phyloP scores from a whole-genome alignment of 2,797 vertebrate species.

The Tangara arthus region DNA sequence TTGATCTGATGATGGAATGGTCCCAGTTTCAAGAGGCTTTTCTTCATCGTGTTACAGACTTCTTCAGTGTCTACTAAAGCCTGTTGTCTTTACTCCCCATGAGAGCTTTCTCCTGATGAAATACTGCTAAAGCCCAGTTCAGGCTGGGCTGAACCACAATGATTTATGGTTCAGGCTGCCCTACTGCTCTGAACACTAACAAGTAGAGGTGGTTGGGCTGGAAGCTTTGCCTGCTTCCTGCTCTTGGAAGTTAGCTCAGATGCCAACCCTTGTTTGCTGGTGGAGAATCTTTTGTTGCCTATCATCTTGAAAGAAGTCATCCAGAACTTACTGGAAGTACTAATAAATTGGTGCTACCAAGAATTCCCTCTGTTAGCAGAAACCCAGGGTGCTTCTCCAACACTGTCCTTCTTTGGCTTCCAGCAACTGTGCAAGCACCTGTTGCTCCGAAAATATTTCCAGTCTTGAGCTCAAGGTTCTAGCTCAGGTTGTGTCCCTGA shows the following conservation, averaged over 20 bases:
- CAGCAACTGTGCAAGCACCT: background rate
- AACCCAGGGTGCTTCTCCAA: background rate
- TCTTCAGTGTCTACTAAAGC: background rate
- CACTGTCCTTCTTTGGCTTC: rapidly evolving
- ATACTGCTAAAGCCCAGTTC: no score
- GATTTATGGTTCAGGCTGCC: background rate
- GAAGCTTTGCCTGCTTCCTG: background rate
- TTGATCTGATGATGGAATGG: background rate
- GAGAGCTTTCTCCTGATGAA: no score
- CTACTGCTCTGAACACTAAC: background rate
- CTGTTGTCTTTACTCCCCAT: no score
- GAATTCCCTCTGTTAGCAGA: background rate
- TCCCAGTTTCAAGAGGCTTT: background rate
- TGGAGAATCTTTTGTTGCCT: background rate
- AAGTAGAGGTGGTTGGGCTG: background rate
- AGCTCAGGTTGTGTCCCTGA: background rate
- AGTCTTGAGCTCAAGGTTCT: background rate
- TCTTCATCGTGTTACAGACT: background rate
- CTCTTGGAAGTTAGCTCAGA: background rate
- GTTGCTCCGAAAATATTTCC: background rate
- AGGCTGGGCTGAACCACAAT: no score
- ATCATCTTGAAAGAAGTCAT: background rate
- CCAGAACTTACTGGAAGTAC: background rate
- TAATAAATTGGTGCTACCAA: background rate
- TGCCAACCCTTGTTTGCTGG: background rate